Percentiles rank a stretch among this genome's conserved stretches.
phyloP scores from a whole-genome alignment of 2,888 invertebrate species.

The Thalpophila matura region DNA sequence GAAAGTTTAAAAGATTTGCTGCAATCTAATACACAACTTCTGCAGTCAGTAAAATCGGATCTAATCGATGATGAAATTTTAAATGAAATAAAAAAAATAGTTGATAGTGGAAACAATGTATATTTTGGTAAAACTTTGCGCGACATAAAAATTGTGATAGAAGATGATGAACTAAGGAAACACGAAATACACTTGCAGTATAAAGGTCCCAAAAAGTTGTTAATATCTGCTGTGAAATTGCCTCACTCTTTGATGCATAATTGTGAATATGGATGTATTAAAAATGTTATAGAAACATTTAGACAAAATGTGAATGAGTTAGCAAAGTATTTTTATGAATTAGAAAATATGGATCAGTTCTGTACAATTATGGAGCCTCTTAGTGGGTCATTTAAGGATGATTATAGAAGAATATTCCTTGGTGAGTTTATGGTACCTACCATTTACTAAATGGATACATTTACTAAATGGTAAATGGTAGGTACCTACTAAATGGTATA shows the following conservation, averaged over 20 bases:
- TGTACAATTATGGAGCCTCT: constrained; percentile 82
- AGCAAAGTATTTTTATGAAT: constrained; percentile 76
- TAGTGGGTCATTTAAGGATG: constrained; percentile 79
- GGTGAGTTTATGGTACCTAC: constrained; percentile 67
- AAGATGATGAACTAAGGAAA: constrained; percentile 68
- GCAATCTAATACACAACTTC: constrained; percentile 8
- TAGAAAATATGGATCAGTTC: constrained; percentile 77
- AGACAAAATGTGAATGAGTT: constrained; percentile 71
- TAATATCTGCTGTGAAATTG: constrained; percentile 69
- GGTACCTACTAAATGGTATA: too few relatives aligned
- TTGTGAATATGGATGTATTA: constrained; percentile 71
- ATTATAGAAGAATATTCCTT: constrained; percentile 80
- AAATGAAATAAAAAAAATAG: constrained; percentile 72
- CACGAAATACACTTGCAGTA: constrained; percentile 78
- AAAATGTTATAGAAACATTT: constrained; percentile 71
- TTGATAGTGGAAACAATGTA: constrained; percentile 57
- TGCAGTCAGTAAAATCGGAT: constrained; percentile 58
- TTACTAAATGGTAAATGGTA: too few relatives aligned
- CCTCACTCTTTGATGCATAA: constrained; percentile 76
- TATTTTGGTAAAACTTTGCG: constrained; percentile 81
- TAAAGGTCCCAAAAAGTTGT: constrained; percentile 70
- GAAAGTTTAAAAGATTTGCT: constrained; percentile 40
- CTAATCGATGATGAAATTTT: constrained; percentile 75
- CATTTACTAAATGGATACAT: not conserved
- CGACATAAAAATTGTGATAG: constrained; percentile 77